These are phyloP conservation scores for Polydrusus cervinus DNA, from an alignment of 2,888 invertebrate species.

Conservation along the genomic window DNA sequence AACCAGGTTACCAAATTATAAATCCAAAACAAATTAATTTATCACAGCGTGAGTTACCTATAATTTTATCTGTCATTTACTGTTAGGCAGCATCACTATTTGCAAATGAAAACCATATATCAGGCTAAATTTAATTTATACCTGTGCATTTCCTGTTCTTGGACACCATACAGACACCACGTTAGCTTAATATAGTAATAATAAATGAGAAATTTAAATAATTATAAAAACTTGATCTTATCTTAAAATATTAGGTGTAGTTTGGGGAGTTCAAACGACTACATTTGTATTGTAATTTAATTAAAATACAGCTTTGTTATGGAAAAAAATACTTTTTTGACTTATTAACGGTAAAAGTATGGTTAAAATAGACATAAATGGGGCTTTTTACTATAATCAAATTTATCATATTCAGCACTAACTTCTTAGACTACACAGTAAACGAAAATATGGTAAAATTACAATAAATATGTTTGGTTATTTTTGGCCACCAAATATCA, in stretches of 20 bases:
- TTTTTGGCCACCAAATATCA: no score
- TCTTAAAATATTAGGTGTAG: not conserved
- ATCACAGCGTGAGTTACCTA: not conserved
- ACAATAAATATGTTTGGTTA: no score
- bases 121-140: slow-evolving; percentile 10
- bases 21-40: not conserved
- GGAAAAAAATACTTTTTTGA: no score
- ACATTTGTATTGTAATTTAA: not conserved
- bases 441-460: no score
- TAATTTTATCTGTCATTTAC: slow-evolving; percentile 8
- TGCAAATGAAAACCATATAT: slow-evolving; percentile 1
- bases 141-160: not conserved
- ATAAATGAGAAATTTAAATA: not conserved
- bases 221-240: not conserved
- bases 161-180: not conserved
- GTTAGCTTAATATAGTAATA: not conserved
- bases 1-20: slow-evolving; percentile 2
- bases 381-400: no score
- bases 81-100: slow-evolving; percentile 7
- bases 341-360: no score
- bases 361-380: no score
- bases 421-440: no score
- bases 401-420: no score
- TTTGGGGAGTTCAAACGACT: not conserved
- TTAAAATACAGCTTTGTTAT: no score